Conservation (phyloP, 2,797 vertebrate species). For the Serranus cabrilla region DNA sequence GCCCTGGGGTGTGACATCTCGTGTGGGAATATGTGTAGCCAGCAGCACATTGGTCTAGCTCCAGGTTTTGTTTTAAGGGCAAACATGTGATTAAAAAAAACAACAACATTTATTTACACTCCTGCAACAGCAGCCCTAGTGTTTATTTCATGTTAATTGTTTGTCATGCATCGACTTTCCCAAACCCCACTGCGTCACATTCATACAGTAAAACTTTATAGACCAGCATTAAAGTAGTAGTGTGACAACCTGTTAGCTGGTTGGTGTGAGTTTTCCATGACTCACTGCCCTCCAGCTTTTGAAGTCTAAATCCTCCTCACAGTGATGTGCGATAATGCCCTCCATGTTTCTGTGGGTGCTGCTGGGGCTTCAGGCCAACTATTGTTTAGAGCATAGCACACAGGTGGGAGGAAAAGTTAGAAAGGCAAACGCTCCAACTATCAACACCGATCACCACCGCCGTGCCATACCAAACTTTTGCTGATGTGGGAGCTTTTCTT, state of each 20-base stretch:
- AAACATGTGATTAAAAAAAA: neutral
- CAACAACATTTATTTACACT: conserved; percentile 1
- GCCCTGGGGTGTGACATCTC: neutral
- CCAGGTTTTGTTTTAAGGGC: neutral
- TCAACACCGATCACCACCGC: conserved; percentile 38
- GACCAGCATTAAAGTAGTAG: conserved; percentile 52
- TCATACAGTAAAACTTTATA: conserved; percentile 56
- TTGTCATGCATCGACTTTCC: neutral
- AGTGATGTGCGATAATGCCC: conserved; percentile 75
- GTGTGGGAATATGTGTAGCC: neutral
- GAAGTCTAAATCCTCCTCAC: conserved; percentile 70
- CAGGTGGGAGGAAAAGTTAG: conserved; percentile 64
- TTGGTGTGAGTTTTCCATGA: conserved; percentile 77
- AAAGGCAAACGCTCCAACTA: conserved; percentile 54
- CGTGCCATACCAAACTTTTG: conserved; percentile 37
- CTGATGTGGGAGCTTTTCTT: conserved; percentile 12
- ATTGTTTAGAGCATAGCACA: conserved; percentile 62
- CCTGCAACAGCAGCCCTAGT: neutral
- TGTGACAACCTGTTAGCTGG: conserved; percentile 70
- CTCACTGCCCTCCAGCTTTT: conserved; percentile 70
- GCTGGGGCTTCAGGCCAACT: conserved; percentile 63
- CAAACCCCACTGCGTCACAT: conserved; percentile 11
- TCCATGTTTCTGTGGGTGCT: conserved; percentile 71
- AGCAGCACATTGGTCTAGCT: neutral
- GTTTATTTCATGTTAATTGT: no score